Evolutionary conservation across 2,113 vertebrate species (phyloP).

Genomic region (Sceloporus tristichus): DNA sequence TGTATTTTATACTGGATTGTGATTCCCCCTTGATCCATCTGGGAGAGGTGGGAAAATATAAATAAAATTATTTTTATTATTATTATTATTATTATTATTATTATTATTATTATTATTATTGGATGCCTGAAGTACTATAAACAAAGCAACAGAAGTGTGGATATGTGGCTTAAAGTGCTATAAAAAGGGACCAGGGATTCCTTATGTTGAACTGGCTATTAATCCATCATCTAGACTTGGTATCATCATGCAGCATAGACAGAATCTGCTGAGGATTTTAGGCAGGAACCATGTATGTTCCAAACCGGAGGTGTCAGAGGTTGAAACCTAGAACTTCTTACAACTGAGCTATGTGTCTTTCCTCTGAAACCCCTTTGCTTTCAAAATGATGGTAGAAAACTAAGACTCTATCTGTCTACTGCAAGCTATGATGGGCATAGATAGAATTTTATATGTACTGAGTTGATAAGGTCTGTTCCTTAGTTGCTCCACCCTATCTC

Average conservation of each 20-base stretch:
- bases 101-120: too few relatives aligned
- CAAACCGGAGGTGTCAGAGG: too few relatives aligned
- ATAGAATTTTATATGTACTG: not conserved
- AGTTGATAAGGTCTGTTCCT: not conserved
- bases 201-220: not conserved
- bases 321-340: not conserved
- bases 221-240: not conserved
- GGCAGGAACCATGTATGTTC: not conserved
- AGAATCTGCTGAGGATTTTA: not conserved
- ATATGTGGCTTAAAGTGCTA: not conserved
- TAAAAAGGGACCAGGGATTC: not conserved
- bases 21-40: too few relatives aligned
- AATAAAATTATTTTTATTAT: too few relatives aligned
- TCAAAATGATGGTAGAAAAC: too few relatives aligned
- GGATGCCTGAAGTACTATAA: too few relatives aligned
- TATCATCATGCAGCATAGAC: not conserved
- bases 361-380: not conserved
- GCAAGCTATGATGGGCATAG: not conserved
- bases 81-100: too few relatives aligned
- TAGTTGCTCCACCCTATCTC: not conserved
- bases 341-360: not conserved
- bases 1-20: too few relatives aligned
- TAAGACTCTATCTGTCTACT: not conserved
- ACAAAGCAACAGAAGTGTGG: too few relatives aligned
- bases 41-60: too few relatives aligned